These are phyloP conservation scores for Lepilemur ruficaudatus DNA, from an alignment of 2,797 vertebrate genomes.

Conservation along the genomic window DNA sequence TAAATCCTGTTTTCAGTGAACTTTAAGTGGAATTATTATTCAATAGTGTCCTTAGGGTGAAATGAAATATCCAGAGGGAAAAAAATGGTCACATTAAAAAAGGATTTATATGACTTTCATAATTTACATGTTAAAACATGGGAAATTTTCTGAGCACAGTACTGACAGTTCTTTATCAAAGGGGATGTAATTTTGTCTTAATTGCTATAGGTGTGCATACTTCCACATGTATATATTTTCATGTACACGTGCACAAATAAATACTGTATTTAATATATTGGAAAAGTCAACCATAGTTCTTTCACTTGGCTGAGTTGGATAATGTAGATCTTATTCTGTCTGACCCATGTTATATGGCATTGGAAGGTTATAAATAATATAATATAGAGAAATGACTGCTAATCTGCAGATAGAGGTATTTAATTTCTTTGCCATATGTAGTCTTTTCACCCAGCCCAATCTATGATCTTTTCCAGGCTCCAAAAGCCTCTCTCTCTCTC, in stretches of 20 bases:
- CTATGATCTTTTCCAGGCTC: neutral
- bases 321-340: neutral
- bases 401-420: neutral
- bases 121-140: neutral
- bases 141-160: neutral
- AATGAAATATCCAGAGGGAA: neutral
- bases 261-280: neutral
- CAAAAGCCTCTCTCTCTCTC: neutral
- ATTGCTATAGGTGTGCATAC: neutral
- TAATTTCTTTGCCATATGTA: neutral
- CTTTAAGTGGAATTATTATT: neutral
- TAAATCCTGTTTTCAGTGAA: neutral
- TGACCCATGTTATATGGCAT: neutral
- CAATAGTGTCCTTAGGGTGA: neutral
- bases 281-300: neutral
- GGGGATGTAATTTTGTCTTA: neutral
- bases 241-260: neutral
- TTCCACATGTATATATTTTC: neutral
- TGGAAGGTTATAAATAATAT: neutral
- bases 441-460: neutral
- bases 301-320: neutral
- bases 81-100: neutral
- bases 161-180: neutral
- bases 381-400: neutral
- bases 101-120: neutral